These are phyloP conservation scores for Ischnura elegans DNA, from an alignment of 2,888 invertebrate species.

Conservation along the genomic window DNA sequence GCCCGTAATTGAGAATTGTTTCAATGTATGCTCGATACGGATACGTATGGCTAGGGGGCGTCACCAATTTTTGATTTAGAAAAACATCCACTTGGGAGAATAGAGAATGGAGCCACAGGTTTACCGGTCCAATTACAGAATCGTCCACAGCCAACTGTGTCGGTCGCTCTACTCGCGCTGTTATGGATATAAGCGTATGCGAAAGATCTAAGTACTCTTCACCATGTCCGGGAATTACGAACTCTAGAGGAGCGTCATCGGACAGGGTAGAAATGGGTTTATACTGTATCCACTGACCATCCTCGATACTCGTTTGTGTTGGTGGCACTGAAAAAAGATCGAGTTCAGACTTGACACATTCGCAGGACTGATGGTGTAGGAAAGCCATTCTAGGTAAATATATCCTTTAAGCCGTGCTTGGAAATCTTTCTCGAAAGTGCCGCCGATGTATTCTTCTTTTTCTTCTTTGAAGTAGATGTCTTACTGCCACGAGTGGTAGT, in stretches of 20 bases:
- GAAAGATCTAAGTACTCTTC: neutral
- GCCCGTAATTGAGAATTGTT: neutral
- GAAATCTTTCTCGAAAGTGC: too few relatives aligned
- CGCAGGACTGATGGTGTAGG: conserved; percentile 42
- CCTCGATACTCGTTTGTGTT: conserved; percentile 63
- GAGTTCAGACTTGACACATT: conserved; percentile 36
- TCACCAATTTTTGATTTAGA: conserved; percentile 27
- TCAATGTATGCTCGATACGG: neutral
- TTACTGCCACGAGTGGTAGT: neutral
- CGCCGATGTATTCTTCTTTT: too few relatives aligned
- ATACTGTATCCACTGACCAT: conserved; percentile 23
- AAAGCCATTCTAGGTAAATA: conserved; percentile 14
- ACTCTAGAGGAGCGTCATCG: neutral
- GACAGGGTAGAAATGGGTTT: neutral
- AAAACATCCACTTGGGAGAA: neutral
- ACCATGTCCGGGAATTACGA: neutral
- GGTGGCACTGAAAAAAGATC: conserved; percentile 48
- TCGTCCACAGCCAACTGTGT: neutral
- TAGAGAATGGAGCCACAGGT: conserved; percentile 30
- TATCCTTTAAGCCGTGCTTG: neutral
- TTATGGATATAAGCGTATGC: neutral
- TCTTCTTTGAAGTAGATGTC: neutral
- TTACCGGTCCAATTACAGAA: conserved; percentile 11
- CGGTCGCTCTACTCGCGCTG: neutral
- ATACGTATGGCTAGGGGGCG: neutral